Percentiles rank a stretch among this genome's conserved stretches.
Conservation (phyloP, 1,140 invertebrate species). For the Pachyrhynchus sulphureomaculatus region DNA sequence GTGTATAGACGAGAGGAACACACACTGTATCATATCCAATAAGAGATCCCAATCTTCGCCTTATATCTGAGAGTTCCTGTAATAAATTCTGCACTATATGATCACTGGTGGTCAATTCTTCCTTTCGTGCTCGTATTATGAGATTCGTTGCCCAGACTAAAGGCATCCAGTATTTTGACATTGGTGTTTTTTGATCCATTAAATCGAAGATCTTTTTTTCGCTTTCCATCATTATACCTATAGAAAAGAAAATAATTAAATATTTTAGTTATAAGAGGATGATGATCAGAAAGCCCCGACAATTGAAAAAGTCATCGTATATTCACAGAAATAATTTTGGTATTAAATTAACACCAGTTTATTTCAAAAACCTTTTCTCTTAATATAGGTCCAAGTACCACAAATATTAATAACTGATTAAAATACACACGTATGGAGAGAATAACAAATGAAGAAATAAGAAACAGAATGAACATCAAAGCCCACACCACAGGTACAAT, state of each 20-base stretch:
- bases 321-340: too few species aligned
- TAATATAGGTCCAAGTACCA: too few species aligned
- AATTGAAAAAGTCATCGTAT: conserved; percentile 5
- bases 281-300: too few species aligned
- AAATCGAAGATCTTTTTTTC: conserved; percentile 87
- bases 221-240: conserved; percentile 87
- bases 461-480: too few species aligned
- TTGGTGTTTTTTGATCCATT: conserved; percentile 81
- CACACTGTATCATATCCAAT: conserved; percentile 96
- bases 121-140: conserved; percentile 80
- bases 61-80: conserved; percentile 79
- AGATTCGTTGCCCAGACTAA: conserved; percentile 89
- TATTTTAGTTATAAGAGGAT: too few species aligned
- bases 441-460: too few species aligned
- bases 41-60: conserved; percentile 73
- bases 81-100: conserved; percentile 85
- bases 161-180: conserved; percentile 93
- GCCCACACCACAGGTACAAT: too few species aligned
- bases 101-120: conserved; percentile 77
- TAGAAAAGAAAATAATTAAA: conserved; percentile 28
- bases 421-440: too few species aligned
- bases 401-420: too few species aligned
- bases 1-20: conserved; percentile 96
- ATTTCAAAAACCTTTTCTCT: too few species aligned
- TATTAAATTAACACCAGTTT: too few species aligned